Conservation (phyloP, 2,113 vertebrate species). For the Hyperoodon ampullatus region DNA sequence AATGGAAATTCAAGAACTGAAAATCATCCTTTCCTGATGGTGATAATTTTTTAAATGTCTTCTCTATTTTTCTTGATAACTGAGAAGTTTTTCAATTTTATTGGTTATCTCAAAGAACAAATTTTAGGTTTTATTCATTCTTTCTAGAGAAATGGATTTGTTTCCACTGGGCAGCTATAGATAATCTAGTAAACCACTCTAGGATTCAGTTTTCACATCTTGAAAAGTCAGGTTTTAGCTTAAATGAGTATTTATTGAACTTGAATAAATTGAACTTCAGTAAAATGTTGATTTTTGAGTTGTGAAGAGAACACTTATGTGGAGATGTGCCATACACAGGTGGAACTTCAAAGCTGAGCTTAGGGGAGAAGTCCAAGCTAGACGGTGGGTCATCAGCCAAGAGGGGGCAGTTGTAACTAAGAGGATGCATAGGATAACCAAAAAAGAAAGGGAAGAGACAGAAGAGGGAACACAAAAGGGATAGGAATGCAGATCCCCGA, state of each 20-base stretch:
- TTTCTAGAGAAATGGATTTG: neutral
- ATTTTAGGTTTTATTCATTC: neutral
- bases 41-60: neutral
- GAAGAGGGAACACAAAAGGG: rapidly evolving
- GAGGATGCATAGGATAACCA: neutral
- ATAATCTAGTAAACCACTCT: neutral
- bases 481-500: neutral
- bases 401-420: neutral
- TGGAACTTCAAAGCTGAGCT: neutral
- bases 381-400: no score
- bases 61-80: neutral
- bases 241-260: neutral
- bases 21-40: neutral
- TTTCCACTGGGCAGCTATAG: neutral
- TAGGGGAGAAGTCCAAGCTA: neutral
- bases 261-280: neutral
- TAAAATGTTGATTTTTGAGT: neutral
- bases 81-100: neutral
- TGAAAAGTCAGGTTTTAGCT: neutral
- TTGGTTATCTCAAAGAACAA: neutral
- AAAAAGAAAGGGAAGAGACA: neutral
- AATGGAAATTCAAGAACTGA: neutral
- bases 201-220: neutral
- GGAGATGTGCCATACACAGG: neutral
- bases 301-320: neutral